Percentiles rank a stretch among this genome's conserved stretches.
These are phyloP conservation scores for Loriculus beryllinus DNA, from an alignment of 2,797 vertebrate species.

Conservation along the genomic window DNA sequence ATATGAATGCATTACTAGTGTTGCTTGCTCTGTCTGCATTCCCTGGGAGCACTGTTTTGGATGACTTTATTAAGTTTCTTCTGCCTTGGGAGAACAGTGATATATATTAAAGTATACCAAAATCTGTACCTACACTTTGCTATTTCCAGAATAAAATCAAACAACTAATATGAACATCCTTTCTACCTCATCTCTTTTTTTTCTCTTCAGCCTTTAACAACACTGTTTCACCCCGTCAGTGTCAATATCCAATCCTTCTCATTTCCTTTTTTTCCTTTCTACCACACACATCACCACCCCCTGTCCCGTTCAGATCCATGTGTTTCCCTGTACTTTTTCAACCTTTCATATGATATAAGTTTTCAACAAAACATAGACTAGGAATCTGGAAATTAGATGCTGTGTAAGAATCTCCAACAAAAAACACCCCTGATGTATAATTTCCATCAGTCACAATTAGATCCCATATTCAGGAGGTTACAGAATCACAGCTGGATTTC, in stretches of 20 bases:
- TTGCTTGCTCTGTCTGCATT: neutral
- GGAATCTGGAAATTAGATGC: neutral
- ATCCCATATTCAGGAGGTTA: neutral
- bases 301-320: neutral
- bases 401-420: neutral
- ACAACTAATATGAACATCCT: neutral
- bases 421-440: neutral
- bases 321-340: neutral
- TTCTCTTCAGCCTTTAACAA: neutral
- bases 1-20: neutral
- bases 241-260: neutral
- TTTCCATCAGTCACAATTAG: neutral
- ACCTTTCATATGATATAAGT: neutral
- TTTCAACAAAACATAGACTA: neutral
- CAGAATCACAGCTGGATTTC: conserved; percentile 23
- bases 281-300: neutral
- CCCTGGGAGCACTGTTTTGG: neutral
- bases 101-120: neutral
- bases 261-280: neutral
- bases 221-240: neutral
- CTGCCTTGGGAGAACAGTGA: neutral
- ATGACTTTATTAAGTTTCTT: neutral
- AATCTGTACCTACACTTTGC: neutral
- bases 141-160: conserved; percentile 1
- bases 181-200: neutral